Conservation (phyloP, 2,113 vertebrate genomes). For the Motacilla alba region DNA sequence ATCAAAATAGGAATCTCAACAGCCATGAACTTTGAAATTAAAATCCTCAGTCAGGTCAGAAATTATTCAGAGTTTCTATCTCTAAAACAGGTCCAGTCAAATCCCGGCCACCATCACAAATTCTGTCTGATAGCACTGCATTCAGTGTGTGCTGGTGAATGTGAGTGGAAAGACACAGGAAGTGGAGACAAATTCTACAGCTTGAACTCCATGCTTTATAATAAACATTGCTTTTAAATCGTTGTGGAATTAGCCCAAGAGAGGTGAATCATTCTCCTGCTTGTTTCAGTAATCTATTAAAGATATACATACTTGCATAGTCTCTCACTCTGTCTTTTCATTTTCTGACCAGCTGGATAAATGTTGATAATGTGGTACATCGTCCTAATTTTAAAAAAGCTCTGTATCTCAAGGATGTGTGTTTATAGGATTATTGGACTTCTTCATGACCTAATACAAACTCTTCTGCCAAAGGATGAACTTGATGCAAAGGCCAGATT, state of each 20-base stretch:
- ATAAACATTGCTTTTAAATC: conserved; percentile 12
- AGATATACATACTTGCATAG: background rate
- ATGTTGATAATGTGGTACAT: conserved; percentile 12
- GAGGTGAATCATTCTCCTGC: background rate
- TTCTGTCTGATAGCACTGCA: background rate
- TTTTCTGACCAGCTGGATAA: conserved; percentile 41
- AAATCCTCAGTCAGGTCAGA: background rate
- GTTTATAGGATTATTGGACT: conserved; percentile 9
- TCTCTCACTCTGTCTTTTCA: background rate
- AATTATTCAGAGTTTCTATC: background rate
- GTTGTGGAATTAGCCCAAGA: background rate
- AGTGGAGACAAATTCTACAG: background rate
- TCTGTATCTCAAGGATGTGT: conserved; percentile 1
- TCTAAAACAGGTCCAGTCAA: background rate
- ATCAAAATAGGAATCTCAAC: background rate
- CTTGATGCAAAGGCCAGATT: conserved; percentile 19
- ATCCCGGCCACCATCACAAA: background rate
- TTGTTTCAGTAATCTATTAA: conserved; percentile 4
- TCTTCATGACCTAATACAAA: conserved; percentile 36
- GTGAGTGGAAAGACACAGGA: background rate
- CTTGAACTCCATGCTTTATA: conserved; percentile 11
- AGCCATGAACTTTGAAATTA: background rate
- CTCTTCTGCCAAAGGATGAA: conserved; percentile 33
- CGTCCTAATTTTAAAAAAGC: background rate
- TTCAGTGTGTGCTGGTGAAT: background rate